Percentiles rank a stretch among this genome's conserved stretches.
These are phyloP conservation scores for Limnephilus auricula DNA, from an alignment of 2,888 invertebrate genomes.

Conservation along the genomic window DNA sequence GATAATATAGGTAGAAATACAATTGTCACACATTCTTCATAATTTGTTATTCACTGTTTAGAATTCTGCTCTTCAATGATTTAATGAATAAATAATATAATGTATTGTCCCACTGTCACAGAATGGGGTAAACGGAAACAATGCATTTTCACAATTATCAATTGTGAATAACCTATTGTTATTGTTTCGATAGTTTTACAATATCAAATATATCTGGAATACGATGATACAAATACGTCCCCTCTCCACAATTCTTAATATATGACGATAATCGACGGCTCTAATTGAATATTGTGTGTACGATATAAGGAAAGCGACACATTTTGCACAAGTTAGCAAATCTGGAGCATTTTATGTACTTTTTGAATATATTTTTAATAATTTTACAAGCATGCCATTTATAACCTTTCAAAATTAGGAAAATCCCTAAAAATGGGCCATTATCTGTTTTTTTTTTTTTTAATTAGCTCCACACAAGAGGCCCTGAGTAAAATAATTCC, in stretches of 20 bases:
- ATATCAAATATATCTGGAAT: background rate
- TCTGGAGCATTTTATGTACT: no score
- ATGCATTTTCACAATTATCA: background rate
- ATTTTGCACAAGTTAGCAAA: no score
- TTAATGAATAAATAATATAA: background rate
- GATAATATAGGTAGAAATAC: background rate
- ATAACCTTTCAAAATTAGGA: no score
- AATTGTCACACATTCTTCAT: background rate
- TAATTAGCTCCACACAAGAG: no score
- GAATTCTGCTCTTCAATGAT: background rate
- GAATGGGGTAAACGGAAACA: background rate
- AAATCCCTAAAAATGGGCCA: no score
- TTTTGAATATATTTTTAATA: no score
- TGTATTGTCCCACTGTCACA: background rate
- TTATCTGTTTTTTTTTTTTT: no score
- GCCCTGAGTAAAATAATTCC: no score
- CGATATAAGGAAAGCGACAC: no score
- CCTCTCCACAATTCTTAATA: background rate
- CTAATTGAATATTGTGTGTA: no score
- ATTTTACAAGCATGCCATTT: no score
- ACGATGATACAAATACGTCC: background rate
- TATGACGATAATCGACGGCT: no score
- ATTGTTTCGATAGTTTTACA: background rate
- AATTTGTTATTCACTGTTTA: background rate
- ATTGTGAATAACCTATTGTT: background rate